Evolutionary conservation across 2,113 vertebrate genomes (phyloP).

Genomic region (Lucifuga dentata): DNA sequence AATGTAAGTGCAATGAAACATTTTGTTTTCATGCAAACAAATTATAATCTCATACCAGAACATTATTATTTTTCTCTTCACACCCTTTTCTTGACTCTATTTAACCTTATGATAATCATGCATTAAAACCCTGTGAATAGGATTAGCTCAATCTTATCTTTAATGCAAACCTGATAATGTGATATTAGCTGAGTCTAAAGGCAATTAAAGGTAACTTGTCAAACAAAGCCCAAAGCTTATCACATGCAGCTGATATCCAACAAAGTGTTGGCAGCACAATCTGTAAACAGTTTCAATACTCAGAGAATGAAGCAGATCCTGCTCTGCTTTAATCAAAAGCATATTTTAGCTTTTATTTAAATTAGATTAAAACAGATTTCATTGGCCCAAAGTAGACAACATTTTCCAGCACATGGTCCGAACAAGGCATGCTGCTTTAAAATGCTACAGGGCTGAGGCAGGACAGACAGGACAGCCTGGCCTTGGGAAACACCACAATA

Average conservation of each 20-base stretch:
- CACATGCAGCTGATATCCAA: constrained; percentile 64
- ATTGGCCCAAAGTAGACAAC: constrained; percentile 10
- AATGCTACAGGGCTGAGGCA: constrained; percentile 60
- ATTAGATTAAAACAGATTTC: constrained; percentile 8
- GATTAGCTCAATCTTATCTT: constrained; percentile 26
- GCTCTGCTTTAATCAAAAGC: constrained; percentile 11
- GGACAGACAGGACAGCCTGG: constrained; percentile 67
- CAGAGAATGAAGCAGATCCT: not conserved
- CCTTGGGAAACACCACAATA: constrained; percentile 51
- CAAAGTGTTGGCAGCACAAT: no score
- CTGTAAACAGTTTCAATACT: not conserved
- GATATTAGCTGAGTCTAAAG: constrained; percentile 18
- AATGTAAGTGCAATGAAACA: constrained; percentile 1
- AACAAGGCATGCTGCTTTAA: constrained; percentile 63
- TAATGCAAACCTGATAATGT: constrained; percentile 18
- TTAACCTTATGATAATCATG: constrained; percentile 49
- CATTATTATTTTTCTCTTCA: not conserved
- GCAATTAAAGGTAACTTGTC: constrained; percentile 45
- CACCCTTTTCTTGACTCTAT: not conserved
- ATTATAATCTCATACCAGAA: not conserved
- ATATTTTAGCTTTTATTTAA: not conserved
- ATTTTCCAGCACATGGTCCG: constrained; percentile 26
- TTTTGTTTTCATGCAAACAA: constrained; percentile 20
- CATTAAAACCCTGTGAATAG: constrained; percentile 51
- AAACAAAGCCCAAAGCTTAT: constrained; percentile 2